These are phyloP conservation scores for Anoura caudifer DNA, from an alignment of 2,113 vertebrate genomes.

Conservation along the genomic window DNA sequence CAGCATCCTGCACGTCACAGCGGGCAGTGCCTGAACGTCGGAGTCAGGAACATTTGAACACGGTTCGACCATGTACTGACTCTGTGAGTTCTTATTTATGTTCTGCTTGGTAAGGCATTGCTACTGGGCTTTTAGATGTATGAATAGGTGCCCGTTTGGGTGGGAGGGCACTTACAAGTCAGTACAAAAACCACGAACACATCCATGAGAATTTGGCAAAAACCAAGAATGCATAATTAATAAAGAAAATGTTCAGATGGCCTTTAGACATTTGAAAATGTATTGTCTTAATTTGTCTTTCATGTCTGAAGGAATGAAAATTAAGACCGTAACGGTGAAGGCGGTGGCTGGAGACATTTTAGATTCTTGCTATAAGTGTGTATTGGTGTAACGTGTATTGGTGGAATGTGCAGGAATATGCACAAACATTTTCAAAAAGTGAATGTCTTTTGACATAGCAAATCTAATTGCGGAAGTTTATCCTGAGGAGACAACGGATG, in stretches of 20 bases:
- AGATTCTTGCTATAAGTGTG: background rate
- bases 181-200: background rate
- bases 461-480: background rate
- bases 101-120: background rate
- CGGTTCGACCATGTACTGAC: background rate
- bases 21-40: background rate
- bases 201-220: background rate
- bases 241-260: background rate
- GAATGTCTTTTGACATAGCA: background rate
- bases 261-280: slow-evolving; percentile 10
- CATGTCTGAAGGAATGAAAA: background rate
- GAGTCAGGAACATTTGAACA: background rate
- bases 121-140: background rate
- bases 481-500: background rate
- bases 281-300: background rate
- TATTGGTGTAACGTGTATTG: background rate
- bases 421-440: background rate
- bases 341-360: background rate
- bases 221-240: background rate
- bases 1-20: fast-evolving
- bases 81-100: background rate
- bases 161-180: background rate
- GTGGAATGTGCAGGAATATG: no score
- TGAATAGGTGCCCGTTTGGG: background rate
- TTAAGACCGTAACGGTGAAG: background rate